Evolutionary conservation across 2,888 invertebrate genomes (phyloP).

Genomic region (Drosophila macrospina): DNA sequence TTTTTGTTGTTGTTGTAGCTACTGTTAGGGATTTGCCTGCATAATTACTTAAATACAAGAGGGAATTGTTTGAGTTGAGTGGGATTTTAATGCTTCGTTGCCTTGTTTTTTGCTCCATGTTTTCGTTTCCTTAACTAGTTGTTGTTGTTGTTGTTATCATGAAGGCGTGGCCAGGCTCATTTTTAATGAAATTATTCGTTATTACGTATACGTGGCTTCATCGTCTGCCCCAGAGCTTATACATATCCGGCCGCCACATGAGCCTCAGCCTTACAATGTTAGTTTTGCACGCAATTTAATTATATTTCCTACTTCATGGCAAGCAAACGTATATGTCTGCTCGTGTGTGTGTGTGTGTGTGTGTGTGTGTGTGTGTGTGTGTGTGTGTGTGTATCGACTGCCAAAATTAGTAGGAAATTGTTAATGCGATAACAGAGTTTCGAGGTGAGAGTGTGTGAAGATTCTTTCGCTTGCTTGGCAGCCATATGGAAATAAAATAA

Average conservation of each 20-base stretch:
- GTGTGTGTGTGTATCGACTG: slow-evolving; percentile 17
- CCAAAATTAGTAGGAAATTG: slow-evolving; percentile 75
- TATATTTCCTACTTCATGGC: slow-evolving; percentile 51
- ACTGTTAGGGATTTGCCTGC: slow-evolving; percentile 53
- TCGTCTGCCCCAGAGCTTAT: slow-evolving; percentile 38
- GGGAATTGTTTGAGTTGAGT: slow-evolving; percentile 61
- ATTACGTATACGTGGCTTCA: slow-evolving; percentile 49
- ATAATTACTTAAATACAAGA: slow-evolving; percentile 76
- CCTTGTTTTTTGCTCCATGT: slow-evolving; percentile 34
- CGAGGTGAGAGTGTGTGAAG: slow-evolving; percentile 24
- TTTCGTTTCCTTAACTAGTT: neutral
- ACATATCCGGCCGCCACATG: slow-evolving; percentile 30
- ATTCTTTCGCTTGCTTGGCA: slow-evolving; percentile 42
- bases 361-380: slow-evolving; percentile 9
- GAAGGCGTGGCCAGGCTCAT: slow-evolving; percentile 25
- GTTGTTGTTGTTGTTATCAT: slow-evolving; percentile 14
- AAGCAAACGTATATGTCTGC: slow-evolving; percentile 9
- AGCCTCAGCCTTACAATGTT: slow-evolving; percentile 32
- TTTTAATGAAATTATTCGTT: slow-evolving; percentile 73
- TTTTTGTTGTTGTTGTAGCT: slow-evolving; percentile 13
- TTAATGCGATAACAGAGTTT: slow-evolving; percentile 75
- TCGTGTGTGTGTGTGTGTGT: slow-evolving; percentile 1
- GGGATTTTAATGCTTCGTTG: slow-evolving; percentile 50
- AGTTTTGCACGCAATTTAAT: slow-evolving; percentile 77
- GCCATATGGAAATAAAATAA: slow-evolving; percentile 13